A percentile compares a stretch with the other conserved stretches of the same genome.
These are phyloP conservation scores for Upupa epops DNA, from an alignment of 2,113 vertebrate species.

Conservation along the genomic window DNA sequence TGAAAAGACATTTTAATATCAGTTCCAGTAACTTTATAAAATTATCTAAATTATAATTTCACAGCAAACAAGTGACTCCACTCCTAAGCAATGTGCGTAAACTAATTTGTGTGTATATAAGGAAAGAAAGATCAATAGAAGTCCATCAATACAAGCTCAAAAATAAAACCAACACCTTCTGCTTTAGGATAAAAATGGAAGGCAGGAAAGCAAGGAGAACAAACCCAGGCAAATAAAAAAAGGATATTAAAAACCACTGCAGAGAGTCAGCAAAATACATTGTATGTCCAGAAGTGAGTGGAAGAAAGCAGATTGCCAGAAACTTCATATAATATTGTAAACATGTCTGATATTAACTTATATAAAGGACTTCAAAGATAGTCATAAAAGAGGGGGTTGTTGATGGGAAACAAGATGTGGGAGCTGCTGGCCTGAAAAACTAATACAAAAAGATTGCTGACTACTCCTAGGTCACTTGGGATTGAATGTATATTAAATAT, in stretches of 20 bases:
- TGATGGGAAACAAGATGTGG: background rate
- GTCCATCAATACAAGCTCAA: background rate
- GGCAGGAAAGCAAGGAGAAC: background rate
- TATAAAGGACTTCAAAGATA: background rate
- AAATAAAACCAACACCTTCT: background rate
- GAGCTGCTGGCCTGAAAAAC: background rate
- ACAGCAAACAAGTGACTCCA: background rate
- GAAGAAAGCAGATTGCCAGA: background rate
- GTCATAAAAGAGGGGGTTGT: background rate
- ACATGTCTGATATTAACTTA: background rate
- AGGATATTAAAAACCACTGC: background rate
- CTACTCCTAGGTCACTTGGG: background rate
- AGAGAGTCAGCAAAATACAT: background rate
- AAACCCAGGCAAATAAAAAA: background rate
- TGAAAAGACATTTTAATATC: background rate
- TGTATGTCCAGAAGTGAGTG: background rate
- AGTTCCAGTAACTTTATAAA: background rate
- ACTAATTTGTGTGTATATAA: background rate
- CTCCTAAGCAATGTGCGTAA: background rate
- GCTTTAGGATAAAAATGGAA: background rate
- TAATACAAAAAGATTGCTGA: background rate
- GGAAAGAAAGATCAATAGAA: background rate
- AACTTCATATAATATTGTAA: background rate
- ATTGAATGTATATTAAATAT: no score
- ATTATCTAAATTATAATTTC: background rate